These are phyloP conservation scores for zebrafish (Danio rerio) DNA, from an alignment of 2,113 vertebrate species.

Conservation along the genomic window GRCz12tu NC_133186.1:43365001-43365500, in stretches of 20 bases:
- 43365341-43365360: neutral
- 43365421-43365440: neutral
- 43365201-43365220: neutral
- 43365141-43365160: too few species aligned
- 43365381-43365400: slow-evolving; percentile 51
- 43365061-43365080: too few species aligned
- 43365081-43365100: too few species aligned
- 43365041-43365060: too few species aligned
- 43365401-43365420: neutral
- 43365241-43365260: neutral
- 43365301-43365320: neutral
- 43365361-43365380: slow-evolving; percentile 62
- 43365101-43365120: neutral
- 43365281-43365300: neutral
- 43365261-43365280: neutral
- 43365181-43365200: neutral
- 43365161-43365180: neutral
- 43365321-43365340: neutral
- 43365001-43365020: too few species aligned
- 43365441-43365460: neutral
- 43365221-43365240: neutral
- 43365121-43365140: neutral
- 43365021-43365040: neutral
- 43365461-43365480: neutral
- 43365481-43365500: neutral